Evolutionary conservation across 2,797 vertebrate species (phyloP).

Genomic region (Potorous gilbertii): DNA sequence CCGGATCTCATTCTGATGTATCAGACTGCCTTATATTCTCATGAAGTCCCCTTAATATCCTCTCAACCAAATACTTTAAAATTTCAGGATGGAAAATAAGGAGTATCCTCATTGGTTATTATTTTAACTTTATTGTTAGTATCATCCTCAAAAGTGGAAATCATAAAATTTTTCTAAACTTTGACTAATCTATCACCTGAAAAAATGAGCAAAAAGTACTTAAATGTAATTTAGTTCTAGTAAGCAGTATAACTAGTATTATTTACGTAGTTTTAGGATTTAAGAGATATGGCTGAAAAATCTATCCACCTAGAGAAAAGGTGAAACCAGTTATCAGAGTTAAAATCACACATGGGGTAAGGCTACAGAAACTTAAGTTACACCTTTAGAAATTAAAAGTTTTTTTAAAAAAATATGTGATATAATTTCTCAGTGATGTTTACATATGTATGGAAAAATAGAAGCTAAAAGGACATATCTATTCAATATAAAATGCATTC

Average conservation of each 20-base stretch:
- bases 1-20: not conserved
- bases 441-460: constrained; percentile 43
- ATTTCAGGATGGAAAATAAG: not conserved
- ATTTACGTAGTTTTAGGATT: not conserved
- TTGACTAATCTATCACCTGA: constrained; percentile 16
- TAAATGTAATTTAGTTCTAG: constrained; percentile 6
- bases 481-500: constrained; percentile 55
- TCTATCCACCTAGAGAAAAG: constrained; percentile 26
- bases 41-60: not conserved
- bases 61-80: not conserved
- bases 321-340: constrained; percentile 40
- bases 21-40: not conserved
- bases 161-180: not conserved
- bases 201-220: constrained; percentile 18
- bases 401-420: not conserved
- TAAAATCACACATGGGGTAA: not conserved
- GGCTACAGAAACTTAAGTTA: constrained; percentile 30
- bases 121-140: not conserved
- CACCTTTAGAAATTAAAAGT: constrained; percentile 48
- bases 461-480: constrained; percentile 20
- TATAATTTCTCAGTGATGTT: constrained; percentile 32
- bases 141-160: not conserved
- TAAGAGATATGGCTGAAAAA: constrained; percentile 29
- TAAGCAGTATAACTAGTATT: not conserved
- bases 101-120: not conserved